A percentile compares a stretch with the other conserved stretches of the same genome.
phyloP scores from a whole-genome alignment of 1,140 invertebrate species.

The Amyelois transitella region DNA sequence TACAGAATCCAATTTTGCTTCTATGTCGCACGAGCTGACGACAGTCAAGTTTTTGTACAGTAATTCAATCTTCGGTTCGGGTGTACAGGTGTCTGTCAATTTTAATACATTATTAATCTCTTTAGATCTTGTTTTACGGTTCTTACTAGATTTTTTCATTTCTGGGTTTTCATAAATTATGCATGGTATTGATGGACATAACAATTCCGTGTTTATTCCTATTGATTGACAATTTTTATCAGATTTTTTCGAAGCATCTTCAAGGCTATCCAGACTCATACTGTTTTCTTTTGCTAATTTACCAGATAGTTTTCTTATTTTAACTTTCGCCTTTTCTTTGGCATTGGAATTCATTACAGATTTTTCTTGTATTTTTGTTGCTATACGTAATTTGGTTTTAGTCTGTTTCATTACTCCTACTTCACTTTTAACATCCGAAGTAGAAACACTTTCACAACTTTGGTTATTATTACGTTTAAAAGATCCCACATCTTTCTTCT shows the following conservation, averaged over 20 bases:
- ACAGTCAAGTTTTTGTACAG: constrained; percentile 53
- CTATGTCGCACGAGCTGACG: constrained; percentile 33
- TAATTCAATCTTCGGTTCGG: constrained; percentile 40
- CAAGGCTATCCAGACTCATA: constrained; percentile 62
- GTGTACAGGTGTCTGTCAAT: constrained; percentile 1
- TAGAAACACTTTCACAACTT: neutral
- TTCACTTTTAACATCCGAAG: neutral
- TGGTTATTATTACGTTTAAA: constrained; percentile 1
- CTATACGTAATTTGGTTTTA: neutral
- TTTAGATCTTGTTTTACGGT: constrained; percentile 25
- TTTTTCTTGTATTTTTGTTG: neutral
- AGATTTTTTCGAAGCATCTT: constrained; percentile 24
- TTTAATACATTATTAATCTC: constrained; percentile 11
- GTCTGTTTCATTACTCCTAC: neutral
- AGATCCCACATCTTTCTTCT: constrained; percentile 12
- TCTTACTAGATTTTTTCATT: constrained; percentile 22
- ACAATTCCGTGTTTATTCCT: constrained; percentile 54
- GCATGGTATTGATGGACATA: constrained; percentile 55
- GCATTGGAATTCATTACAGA: neutral
- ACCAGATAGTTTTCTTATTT: neutral
- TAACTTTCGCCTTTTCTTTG: neutral
- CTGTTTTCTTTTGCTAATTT: constrained; percentile 41
- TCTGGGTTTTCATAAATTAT: constrained; percentile 46
- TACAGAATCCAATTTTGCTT: constrained; percentile 19
- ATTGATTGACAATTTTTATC: constrained; percentile 41